Conservation (phyloP, 2,113 vertebrate genomes). For the Tupaia chinensis region DNA sequence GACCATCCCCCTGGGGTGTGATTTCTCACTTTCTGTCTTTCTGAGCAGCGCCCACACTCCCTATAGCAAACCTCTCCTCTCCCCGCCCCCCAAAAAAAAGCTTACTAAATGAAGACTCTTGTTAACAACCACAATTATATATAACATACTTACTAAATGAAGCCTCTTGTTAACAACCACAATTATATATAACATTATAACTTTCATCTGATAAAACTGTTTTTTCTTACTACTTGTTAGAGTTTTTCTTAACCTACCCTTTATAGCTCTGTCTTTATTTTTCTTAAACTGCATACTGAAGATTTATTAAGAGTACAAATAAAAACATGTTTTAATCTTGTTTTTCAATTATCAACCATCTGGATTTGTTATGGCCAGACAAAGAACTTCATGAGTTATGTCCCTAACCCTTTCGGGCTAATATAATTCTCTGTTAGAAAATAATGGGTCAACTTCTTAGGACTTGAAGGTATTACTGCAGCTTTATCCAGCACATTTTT, state of each 20-base stretch:
- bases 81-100: too few species aligned
- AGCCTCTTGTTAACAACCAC: not conserved
- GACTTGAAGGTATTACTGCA: not conserved
- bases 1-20: too few species aligned
- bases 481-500: constrained; percentile 37
- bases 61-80: too few species aligned
- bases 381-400: constrained; percentile 52
- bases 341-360: constrained; percentile 62
- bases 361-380: constrained; percentile 52
- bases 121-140: not conserved
- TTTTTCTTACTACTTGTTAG: constrained; percentile 40
- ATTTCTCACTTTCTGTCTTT: too few species aligned
- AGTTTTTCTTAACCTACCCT: constrained; percentile 35
- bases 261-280: not conserved
- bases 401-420: not conserved
- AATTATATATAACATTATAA: not conserved
- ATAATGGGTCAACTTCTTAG: constrained; percentile 11
- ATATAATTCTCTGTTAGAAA: constrained; percentile 25
- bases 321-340: constrained; percentile 50
- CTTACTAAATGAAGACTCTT: not conserved
- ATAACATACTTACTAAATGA: not conserved
- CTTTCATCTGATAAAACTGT: not conserved
- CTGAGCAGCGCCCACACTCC: too few species aligned
- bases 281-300: constrained; percentile 18
- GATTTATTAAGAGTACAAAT: constrained; percentile 62